These are phyloP conservation scores for Anolis carolinensis DNA, from an alignment of 2,113 vertebrate species.

Conservation along the genomic window DNA sequence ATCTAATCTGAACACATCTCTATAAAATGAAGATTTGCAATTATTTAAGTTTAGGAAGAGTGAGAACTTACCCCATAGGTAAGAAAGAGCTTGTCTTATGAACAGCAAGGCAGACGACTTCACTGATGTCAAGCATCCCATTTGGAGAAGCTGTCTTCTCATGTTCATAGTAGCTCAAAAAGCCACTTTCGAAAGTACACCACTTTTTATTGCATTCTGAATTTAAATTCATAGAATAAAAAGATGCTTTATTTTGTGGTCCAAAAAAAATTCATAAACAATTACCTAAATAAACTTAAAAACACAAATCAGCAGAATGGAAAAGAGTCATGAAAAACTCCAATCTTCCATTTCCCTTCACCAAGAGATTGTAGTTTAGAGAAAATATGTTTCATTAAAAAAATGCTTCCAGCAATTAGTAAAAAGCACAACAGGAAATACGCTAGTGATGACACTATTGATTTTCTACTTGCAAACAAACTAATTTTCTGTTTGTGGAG, in stretches of 20 bases:
- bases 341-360: not conserved
- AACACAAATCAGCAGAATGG: not conserved
- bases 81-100: conserved; percentile 78
- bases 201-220: conserved; percentile 88
- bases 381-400: not conserved
- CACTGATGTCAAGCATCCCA: conserved; percentile 84
- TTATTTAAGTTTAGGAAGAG: not conserved
- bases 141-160: conserved; percentile 81
- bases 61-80: conserved; percentile 80
- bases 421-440: not conserved
- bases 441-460: not conserved
- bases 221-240: conserved; percentile 31
- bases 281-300: not conserved
- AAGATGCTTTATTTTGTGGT: not conserved
- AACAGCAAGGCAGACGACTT: conserved; percentile 86
- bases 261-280: not conserved
- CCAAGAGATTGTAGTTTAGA: not conserved
- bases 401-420: not conserved
- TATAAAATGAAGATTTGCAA: not conserved
- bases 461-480: not conserved
- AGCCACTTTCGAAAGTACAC: conserved; percentile 93
- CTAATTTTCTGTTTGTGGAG: not conserved
- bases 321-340: not conserved
- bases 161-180: conserved; percentile 92
- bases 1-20: no score